phyloP scores from a whole-genome alignment of 2,113 vertebrate species.

The Larimichthys crocea region DNA sequence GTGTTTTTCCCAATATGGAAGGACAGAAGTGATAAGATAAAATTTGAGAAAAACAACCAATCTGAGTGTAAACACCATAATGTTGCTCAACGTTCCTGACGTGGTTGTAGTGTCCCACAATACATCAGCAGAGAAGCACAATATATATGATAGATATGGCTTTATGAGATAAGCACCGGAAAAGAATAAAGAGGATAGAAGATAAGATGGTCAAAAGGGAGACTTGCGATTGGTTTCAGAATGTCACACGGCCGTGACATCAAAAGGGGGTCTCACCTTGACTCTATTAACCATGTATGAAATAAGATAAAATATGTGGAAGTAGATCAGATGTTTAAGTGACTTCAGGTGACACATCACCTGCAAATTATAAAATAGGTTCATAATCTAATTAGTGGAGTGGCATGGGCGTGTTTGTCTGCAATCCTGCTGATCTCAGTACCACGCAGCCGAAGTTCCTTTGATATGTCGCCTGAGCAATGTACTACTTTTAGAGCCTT shows the following conservation, averaged over 20 bases:
- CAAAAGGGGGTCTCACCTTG: neutral
- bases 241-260: constrained; percentile 7
- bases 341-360: neutral
- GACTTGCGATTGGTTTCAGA: constrained; percentile 11
- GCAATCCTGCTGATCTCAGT: constrained; percentile 27
- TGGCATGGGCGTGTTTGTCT: constrained; percentile 10
- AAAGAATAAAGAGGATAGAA: neutral
- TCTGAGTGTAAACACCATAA: constrained; percentile 4
- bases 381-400: neutral
- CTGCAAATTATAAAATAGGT: neutral
- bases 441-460: neutral
- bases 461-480: constrained; percentile 1
- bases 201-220: constrained; percentile 30
- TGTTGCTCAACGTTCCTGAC: constrained; percentile 51
- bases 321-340: no score
- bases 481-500: neutral
- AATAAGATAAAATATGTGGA: neutral
- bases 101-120: constrained; percentile 1
- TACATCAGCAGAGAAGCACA: neutral
- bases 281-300: neutral
- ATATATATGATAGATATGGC: neutral
- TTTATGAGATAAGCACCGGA: constrained; percentile 43
- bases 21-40: neutral
- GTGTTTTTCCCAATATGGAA: neutral
- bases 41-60: constrained; percentile 17